These are phyloP conservation scores for Hirtodrosophila duncani DNA, from an alignment of 2,888 invertebrate species.

Conservation along the genomic window DNA sequence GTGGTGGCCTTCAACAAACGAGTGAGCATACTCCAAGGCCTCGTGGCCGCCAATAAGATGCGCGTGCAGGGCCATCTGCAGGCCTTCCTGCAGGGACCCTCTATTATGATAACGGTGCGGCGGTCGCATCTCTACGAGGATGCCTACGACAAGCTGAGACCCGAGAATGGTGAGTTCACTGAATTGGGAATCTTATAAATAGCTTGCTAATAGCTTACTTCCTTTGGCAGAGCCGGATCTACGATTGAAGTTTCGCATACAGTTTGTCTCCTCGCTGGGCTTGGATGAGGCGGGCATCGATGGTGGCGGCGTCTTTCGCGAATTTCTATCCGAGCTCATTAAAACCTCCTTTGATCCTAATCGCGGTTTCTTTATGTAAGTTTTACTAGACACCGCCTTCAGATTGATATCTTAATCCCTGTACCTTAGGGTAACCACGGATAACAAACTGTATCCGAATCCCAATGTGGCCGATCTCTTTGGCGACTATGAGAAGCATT, in stretches of 20 bases:
- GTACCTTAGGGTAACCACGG: constrained; percentile 84
- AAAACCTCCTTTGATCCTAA: constrained; percentile 98
- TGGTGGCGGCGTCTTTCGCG: constrained; percentile 97
- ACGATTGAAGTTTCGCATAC: constrained; percentile 90
- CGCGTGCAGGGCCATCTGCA: constrained; percentile 85
- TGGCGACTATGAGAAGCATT: constrained; percentile 92
- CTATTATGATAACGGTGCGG: constrained; percentile 87
- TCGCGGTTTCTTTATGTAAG: constrained; percentile 90
- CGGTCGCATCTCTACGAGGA: constrained; percentile 98
- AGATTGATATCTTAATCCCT: not conserved
- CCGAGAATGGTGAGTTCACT: constrained; percentile 86
- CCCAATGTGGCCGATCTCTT: constrained; percentile 93
- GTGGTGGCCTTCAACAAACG: constrained; percentile 94
- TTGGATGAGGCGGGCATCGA: constrained; percentile 97
- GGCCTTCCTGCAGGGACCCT: constrained; percentile 87
- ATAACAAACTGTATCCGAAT: constrained; percentile 97
- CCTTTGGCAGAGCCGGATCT: constrained; percentile 94
- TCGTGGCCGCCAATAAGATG: constrained; percentile 80
- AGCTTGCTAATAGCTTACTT: not conserved
- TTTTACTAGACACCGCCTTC: not conserved
- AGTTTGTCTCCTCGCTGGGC: constrained; percentile 93
- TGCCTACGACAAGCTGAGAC: constrained; percentile 94
- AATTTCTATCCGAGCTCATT: constrained; percentile 94
- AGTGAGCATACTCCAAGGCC: constrained; percentile 89
- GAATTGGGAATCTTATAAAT: not conserved